Evolutionary conservation across 30 jellyfish, hydroid and myxozoan genomes (phyloP).

Genomic region (Calvadosia cruxmelitensis): DNA sequence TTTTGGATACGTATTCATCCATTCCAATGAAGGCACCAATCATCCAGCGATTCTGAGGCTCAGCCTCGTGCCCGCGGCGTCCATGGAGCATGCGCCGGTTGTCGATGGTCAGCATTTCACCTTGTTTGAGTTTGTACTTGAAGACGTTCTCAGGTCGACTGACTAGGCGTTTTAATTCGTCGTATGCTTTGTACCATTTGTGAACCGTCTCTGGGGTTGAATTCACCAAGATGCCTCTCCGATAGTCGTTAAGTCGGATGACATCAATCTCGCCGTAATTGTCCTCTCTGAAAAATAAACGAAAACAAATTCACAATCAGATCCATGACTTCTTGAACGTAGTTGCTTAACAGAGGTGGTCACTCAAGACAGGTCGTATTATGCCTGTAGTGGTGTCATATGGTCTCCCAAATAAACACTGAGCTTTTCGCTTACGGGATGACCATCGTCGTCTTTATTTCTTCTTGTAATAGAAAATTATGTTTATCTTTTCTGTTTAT

Average conservation of each 20-base stretch:
- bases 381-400: too few relatives aligned
- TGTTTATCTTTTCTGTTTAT: too few relatives aligned
- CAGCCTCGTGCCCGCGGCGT: not conserved
- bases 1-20: not conserved
- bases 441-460: too few relatives aligned
- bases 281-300: not conserved
- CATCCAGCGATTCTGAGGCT: not conserved
- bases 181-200: constrained; percentile 1
- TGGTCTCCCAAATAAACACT: too few relatives aligned
- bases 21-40: not conserved
- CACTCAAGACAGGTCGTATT: too few relatives aligned
- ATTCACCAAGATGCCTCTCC: not conserved
- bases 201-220: not conserved
- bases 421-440: too few relatives aligned
- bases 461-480: too few relatives aligned
- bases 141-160: not conserved
- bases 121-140: not conserved
- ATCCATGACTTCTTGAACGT: too few relatives aligned
- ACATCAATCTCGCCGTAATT: not conserved
- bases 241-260: not conserved
- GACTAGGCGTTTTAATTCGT: not conserved
- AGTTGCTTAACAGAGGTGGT: too few relatives aligned
- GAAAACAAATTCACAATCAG: too few relatives aligned
- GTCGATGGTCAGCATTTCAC: not conserved
- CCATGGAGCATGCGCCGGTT: not conserved